Conservation (phyloP, 2,888 invertebrate genomes). For the Luperina testacea region DNA sequence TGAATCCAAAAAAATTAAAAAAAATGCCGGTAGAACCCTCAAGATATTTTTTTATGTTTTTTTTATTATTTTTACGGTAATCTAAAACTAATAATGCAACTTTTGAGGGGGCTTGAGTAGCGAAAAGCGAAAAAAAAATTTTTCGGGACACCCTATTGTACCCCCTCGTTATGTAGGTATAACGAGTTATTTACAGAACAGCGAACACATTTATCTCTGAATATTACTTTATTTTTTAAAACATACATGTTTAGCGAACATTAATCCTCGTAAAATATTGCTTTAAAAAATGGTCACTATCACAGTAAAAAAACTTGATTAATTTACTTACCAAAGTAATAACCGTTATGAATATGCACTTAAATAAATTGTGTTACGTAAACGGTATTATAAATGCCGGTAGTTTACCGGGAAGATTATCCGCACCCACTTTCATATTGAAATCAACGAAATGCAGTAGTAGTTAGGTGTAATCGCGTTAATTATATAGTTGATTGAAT, state of each 20-base stretch:
- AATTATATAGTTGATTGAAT: conserved; percentile 80
- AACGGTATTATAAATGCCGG: conserved; percentile 60
- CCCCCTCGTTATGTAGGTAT: too few relatives aligned
- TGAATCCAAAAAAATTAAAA: too few relatives aligned
- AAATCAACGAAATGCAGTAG: conserved; percentile 71
- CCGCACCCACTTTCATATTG: conserved; percentile 68
- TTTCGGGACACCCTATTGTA: too few relatives aligned
- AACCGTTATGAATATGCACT: conserved; percentile 67
- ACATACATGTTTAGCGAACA: background rate
- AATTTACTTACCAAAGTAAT: conserved; percentile 54
- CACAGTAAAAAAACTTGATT: conserved; percentile 50
- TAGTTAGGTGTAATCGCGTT: conserved; percentile 68
- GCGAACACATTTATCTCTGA: background rate
- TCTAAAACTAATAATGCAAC: too few relatives aligned
- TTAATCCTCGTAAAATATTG: background rate
- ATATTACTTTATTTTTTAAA: conserved; percentile 11
- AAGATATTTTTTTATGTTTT: too few relatives aligned
- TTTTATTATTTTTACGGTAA: too few relatives aligned
- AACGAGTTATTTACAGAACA: background rate
- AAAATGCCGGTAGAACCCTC: too few relatives aligned
- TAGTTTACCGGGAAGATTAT: conserved; percentile 70
- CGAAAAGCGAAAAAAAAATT: too few relatives aligned
- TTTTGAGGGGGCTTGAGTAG: too few relatives aligned
- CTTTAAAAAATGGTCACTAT: conserved; percentile 12
- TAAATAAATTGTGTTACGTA: conserved; percentile 65